These are phyloP conservation scores for Polyergus mexicanus DNA, from an alignment of 1,140 invertebrate genomes.

Conservation along the genomic window DNA sequence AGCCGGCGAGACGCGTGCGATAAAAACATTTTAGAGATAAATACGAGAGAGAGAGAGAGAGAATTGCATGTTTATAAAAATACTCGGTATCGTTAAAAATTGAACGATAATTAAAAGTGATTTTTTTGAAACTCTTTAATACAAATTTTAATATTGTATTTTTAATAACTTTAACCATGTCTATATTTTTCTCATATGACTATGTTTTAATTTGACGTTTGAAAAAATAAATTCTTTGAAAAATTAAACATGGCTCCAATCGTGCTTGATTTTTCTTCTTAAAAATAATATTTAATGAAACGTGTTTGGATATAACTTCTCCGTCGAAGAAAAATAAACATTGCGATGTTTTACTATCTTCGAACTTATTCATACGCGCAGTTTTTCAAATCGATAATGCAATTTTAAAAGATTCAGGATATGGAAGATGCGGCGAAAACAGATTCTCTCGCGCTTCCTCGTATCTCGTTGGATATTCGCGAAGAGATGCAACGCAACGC, in stretches of 20 bases:
- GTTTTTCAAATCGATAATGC: conserved; percentile 34
- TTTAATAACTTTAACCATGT: neutral
- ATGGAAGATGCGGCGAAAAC: neutral
- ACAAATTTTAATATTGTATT: neutral
- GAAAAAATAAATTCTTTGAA: too few species aligned
- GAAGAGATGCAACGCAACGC: conserved; percentile 27
- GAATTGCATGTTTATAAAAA: neutral
- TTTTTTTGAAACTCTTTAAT: neutral
- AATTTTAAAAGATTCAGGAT: neutral
- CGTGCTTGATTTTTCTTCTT: too few species aligned
- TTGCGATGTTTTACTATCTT: neutral
- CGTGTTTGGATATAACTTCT: neutral
- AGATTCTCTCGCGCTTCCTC: neutral
- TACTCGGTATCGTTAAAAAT: neutral
- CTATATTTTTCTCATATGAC: too few species aligned
- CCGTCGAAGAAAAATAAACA: neutral
- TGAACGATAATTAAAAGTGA: neutral
- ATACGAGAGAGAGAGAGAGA: neutral
- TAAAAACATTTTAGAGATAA: conserved; percentile 38
- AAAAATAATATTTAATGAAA: neutral
- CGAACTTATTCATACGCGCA: neutral
- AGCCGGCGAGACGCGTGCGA: neutral
- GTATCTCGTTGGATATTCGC: conserved; percentile 32
- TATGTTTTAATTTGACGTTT: too few species aligned
- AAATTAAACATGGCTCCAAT: too few species aligned